Evolutionary conservation across 37 sponge, comb jelly and placozoan species (phyloP), one percentile per base, ranked within the genome.

Genomic region (Halichondria panicea): DNA sequence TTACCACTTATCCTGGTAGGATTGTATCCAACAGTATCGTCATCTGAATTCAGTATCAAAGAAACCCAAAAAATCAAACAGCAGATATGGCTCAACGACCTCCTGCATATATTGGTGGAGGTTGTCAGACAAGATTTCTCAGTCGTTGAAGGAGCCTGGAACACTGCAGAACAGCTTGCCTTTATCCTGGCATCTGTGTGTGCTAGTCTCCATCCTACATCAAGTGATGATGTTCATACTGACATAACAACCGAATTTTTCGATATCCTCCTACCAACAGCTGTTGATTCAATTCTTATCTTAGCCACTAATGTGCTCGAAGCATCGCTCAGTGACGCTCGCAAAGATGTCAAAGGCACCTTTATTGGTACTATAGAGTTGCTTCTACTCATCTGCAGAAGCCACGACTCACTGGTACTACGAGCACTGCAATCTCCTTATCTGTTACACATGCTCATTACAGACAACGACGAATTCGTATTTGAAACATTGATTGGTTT

Each of bases 381-480:
- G 0, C 75, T 80, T n/a, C 24, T 75, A 40, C 42, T 66, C 56
- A 9, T 88, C 35, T 81, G 89, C 44, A 32, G 57, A 3, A 63
- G 41, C 45, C 84, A 83, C 66, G 55, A 63, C 38, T 53, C 48
- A 33, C 72, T 76, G 48, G 60, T 65, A 38, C 25, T 12, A 15
- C 72, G 74, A 21, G 56, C 53, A 0, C 62, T 90, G 12, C 75
- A 84, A 67, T 90, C 91, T 2, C 86, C 91, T n/a, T 81, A 79
- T 40, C 72, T 90, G 32, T 76, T 90, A 22, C 81, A 85, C 66
- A 66, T 80, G 34, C 59, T 90, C 30, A 79, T 75, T 41, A 68
- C 87, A 4, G 81, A 75, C 55, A 56, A 75, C 30, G 42, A 21
- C 0, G 21, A 21, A 40, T 68, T 69, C 61, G 41, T 67, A 32